These are phyloP conservation scores for Mionectes macconnelli DNA, from an alignment of 2,113 vertebrate species.

Conservation along the genomic window DNA sequence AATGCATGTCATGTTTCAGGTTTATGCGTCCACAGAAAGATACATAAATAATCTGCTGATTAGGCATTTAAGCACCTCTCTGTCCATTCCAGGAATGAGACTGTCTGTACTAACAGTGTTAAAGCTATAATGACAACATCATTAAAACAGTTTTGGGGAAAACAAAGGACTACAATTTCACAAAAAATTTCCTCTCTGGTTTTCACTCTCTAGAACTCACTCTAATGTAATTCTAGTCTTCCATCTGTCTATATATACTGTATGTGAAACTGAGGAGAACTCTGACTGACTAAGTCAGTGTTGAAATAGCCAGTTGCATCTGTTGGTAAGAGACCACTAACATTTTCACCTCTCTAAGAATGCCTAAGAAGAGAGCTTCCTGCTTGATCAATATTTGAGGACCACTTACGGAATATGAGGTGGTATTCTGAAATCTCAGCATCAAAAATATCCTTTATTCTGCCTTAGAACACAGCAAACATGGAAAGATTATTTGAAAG, in stretches of 20 bases:
- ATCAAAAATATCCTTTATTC: not conserved
- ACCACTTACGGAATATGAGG: not conserved
- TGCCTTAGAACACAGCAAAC: not conserved
- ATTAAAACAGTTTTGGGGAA: not conserved
- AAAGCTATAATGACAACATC: not conserved
- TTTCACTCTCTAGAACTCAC: not conserved
- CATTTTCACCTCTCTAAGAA: not conserved
- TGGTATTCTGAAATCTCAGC: not conserved
- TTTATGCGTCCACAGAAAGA: not conserved
- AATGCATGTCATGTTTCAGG: not conserved
- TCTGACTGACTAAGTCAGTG: not conserved
- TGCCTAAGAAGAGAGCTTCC: not conserved
- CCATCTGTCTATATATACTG: not conserved
- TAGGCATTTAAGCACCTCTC: not conserved
- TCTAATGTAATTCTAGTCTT: constrained; percentile 1
- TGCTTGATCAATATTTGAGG: not conserved
- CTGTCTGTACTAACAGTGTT: not conserved
- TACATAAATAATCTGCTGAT: not conserved
- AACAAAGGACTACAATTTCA: not conserved
- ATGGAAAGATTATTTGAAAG: not conserved
- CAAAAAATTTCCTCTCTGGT: not conserved
- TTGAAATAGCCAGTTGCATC: not conserved
- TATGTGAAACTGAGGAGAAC: not conserved
- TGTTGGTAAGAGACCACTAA: not conserved
- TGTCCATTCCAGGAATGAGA: not conserved